Percentiles rank a stretch among this genome's conserved stretches.
Evolutionary conservation across 2,797 vertebrate genomes (phyloP).

Genomic region (Astyanax mexicanus): DNA sequence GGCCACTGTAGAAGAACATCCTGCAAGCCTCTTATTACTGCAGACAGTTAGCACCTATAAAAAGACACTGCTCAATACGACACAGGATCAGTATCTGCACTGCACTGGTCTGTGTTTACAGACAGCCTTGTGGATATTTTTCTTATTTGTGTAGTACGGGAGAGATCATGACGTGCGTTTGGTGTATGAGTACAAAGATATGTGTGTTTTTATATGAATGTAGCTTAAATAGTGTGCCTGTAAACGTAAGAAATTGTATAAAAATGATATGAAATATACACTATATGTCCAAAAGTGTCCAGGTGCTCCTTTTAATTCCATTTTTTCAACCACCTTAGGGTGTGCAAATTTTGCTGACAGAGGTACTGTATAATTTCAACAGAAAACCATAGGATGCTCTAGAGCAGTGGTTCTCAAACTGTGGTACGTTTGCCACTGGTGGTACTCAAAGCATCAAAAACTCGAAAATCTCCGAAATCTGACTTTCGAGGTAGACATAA

Average conservation of each 20-base stretch:
- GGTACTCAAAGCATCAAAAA: no score
- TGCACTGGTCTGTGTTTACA: neutral
- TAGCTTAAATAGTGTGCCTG: neutral
- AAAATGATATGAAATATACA: neutral
- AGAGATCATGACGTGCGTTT: neutral
- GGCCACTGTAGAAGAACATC: neutral
- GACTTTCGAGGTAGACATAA: no score
- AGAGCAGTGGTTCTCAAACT: no score
- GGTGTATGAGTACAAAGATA: no score
- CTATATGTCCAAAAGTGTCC: neutral
- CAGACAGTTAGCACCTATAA: constrained; percentile 9
- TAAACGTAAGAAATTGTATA: neutral
- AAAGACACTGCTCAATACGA: neutral
- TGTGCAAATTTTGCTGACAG: no score
- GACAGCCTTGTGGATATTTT: neutral
- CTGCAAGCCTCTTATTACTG: neutral
- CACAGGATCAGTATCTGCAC: neutral
- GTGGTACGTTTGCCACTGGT: no score
- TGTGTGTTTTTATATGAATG: no score
- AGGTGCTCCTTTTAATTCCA: no score
- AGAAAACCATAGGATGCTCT: no score
- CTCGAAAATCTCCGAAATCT: no score
- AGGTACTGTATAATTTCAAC: no score
- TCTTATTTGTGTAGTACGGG: neutral
- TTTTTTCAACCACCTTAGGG: no score